These are phyloP conservation scores for Gallinago jamesoni DNA, from an alignment of 2,113 vertebrate species.

Conservation along the genomic window DNA sequence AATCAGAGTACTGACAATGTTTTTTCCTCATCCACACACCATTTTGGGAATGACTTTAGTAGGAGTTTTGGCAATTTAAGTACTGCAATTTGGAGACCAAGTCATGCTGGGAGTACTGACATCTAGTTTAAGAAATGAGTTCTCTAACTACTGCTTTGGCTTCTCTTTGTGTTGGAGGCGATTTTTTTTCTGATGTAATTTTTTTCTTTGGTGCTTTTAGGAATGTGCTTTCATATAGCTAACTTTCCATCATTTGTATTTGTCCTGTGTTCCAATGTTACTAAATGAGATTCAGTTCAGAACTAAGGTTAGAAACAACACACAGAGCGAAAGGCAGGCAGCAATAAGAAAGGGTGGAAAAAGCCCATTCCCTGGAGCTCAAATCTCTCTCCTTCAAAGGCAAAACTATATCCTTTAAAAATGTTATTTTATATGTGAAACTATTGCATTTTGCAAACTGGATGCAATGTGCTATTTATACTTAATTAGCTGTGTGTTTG, in stretches of 20 bases:
- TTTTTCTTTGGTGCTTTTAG: constrained; percentile 1
- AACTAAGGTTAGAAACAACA: constrained; percentile 18
- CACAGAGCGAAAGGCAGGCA: not conserved
- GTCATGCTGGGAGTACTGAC: not conserved
- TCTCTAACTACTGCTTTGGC: not conserved
- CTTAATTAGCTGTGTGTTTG: not conserved
- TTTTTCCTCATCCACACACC: not conserved
- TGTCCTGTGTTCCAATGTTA: not conserved
- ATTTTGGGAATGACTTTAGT: not conserved
- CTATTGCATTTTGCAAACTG: not conserved
- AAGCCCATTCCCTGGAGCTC: not conserved
- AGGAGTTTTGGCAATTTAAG: not conserved
- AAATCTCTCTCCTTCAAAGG: not conserved
- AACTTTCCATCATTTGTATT: constrained; percentile 6
- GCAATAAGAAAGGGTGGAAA: not conserved
- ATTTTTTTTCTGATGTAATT: not conserved
- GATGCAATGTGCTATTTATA: not conserved
- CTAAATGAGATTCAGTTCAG: constrained; percentile 29
- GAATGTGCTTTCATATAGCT: not conserved
- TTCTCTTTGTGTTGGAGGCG: not conserved
- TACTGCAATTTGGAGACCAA: not conserved
- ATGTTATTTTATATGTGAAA: not conserved
- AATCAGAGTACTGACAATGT: not conserved
- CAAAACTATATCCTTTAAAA: not conserved
- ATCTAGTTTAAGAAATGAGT: not conserved